A percentile compares a stretch with the other conserved stretches of the same genome.
These are phyloP conservation scores for Tiliqua scincoides DNA, from an alignment of 2,113 vertebrate genomes.

Conservation along the genomic window DNA sequence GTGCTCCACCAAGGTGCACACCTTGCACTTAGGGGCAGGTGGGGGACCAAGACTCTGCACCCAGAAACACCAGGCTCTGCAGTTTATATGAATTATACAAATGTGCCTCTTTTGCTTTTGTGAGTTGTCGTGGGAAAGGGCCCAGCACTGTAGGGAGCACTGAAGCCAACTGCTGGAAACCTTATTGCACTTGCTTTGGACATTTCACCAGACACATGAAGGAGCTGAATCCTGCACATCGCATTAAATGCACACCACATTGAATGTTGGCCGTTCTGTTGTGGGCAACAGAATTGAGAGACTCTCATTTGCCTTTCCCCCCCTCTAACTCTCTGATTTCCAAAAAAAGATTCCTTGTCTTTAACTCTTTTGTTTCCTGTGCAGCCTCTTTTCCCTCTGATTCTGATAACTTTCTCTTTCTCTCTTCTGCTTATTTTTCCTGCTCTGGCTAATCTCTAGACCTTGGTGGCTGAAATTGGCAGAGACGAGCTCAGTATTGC, in stretches of 20 bases:
- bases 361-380: constrained; percentile 30
- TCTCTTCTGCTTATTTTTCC: constrained; percentile 68
- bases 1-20: background rate
- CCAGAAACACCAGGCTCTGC: background rate
- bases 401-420: constrained; percentile 61
- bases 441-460: constrained; percentile 76
- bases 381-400: constrained; percentile 49
- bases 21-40: background rate
- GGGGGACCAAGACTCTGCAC: background rate
- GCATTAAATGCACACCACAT: background rate
- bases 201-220: background rate
- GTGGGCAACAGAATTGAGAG: background rate
- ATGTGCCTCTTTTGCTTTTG: background rate
- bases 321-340: background rate
- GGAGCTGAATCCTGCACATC: background rate
- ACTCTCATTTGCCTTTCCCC: background rate
- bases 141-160: background rate
- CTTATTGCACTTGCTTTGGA: background rate
- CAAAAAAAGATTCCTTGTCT: background rate
- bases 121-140: no score
- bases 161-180: background rate
- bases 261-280: background rate
- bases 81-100: background rate
- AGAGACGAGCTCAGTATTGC: constrained; percentile 75
- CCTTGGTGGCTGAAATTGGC: constrained; percentile 79